phyloP scores from a whole-genome alignment of 1,140 invertebrate species.

The Cotesia chilonis region DNA sequence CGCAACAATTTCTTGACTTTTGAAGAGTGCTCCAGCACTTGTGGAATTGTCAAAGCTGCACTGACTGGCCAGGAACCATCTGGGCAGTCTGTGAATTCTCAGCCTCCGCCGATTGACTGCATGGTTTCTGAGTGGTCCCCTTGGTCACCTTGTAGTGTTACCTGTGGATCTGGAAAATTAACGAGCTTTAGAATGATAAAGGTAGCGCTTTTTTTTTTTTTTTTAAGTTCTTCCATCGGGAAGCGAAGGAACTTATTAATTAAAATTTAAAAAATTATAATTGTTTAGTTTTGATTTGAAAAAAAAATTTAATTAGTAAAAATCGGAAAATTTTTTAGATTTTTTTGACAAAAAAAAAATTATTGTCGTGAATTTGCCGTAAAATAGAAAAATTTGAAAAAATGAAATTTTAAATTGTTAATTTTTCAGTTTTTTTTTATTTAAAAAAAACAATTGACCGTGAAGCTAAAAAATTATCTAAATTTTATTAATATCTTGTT shows the following conservation, averaged over 20 bases:
- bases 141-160: slow-evolving; percentile 79
- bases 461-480: too few relatives aligned
- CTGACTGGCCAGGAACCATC: slow-evolving; percentile 38
- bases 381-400: too few relatives aligned
- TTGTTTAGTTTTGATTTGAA: too few relatives aligned
- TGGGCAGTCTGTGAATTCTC: neutral
- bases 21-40: slow-evolving; percentile 80
- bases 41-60: slow-evolving; percentile 64
- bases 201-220: slow-evolving; percentile 48
- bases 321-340: neutral
- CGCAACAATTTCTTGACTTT: slow-evolving; percentile 85
- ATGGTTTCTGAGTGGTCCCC: slow-evolving; percentile 76
- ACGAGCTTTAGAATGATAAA: slow-evolving; percentile 71
- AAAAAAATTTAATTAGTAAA: too few relatives aligned
- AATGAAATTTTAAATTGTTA: neutral
- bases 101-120: slow-evolving; percentile 67
- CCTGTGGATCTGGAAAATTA: slow-evolving; percentile 74
- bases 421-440: too few relatives aligned
- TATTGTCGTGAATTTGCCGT: neutral
- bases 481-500: slow-evolving; percentile 40
- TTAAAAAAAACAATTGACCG: too few relatives aligned
- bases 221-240: neutral
- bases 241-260: too few relatives aligned
- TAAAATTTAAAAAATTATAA: too few relatives aligned
- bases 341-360: neutral